Evolutionary conservation across 2,797 vertebrate genomes (phyloP).

Genomic region (Australoheros facetus): DNA sequence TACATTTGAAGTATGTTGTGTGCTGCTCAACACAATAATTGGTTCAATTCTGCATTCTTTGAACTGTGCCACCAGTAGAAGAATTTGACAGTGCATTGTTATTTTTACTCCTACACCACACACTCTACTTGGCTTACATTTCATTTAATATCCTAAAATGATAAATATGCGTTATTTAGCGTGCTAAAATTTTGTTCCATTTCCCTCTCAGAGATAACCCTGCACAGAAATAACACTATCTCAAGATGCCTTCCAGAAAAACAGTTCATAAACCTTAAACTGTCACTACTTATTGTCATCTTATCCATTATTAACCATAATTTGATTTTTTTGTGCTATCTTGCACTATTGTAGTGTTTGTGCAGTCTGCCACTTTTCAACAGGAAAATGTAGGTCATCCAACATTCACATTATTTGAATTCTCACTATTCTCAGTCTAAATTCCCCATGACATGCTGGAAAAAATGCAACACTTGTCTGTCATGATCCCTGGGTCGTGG

Average conservation of each 20-base stretch:
- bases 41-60: constrained; percentile 51
- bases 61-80: constrained; percentile 41
- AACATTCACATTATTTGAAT: constrained; percentile 24
- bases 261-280: constrained; percentile 31
- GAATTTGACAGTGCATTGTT: constrained; percentile 29
- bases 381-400: constrained; percentile 36
- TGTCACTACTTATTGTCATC: constrained; percentile 33
- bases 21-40: constrained; percentile 56
- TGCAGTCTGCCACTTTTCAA: constrained; percentile 34
- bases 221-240: neutral
- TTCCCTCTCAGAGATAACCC: neutral
- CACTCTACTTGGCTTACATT: constrained; percentile 13
- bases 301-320: constrained; percentile 34
- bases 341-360: constrained; percentile 34
- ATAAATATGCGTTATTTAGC: constrained; percentile 5
- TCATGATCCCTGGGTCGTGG: no score
- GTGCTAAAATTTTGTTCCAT: neutral
- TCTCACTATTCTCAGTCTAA: constrained; percentile 16
- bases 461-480: neutral
- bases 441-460: constrained; percentile 11
- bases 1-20: constrained; percentile 63
- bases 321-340: constrained; percentile 12
- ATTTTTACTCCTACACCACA: constrained; percentile 13
- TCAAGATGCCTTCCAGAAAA: neutral
- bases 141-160: constrained; percentile 19